Evolutionary conservation across 2,797 vertebrate genomes (phyloP), one percentile per base, ranked within the genome.

Genomic region (Periparus ater): DNA sequence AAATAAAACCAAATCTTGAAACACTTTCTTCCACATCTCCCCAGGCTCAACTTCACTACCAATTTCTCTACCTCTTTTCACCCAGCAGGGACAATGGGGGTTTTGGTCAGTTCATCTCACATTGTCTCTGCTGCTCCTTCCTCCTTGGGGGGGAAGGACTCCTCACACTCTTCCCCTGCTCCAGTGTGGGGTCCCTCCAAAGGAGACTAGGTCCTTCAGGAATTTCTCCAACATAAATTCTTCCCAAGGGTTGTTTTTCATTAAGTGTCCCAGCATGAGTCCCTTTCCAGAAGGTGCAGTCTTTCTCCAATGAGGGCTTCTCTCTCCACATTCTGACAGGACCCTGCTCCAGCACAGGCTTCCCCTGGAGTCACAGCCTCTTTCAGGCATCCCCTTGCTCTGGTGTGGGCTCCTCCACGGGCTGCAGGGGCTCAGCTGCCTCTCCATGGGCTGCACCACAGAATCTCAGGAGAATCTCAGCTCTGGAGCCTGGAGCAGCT

Each of bases 341-440:
- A 45, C 15, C 7, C 29, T 63, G n/a, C 55, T 72, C 29, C n/a
- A 67, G 50, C 6, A 4, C 3, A 10, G 48, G 16, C 38, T 83
- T 40, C 40, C 13, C 47, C 36, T 0, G 0, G 32, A 34, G 10
- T 63, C 53, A 54, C 53, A 73, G 48, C 14, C 36, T 73, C n/a
- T 70, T 82, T 36, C 3, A 3, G 54, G 14, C 21, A 63, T 15
- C 6, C 26, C 3, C 25, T 42, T 74, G 76, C 58, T 83, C 42
- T 1, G 2, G 13, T 0, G 0, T 7, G 13, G 55, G 14, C 27
- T 55, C 34, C 54, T 65, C 36, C 40, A 10, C 7, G 25, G 38
- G 5, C 53, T 86, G 25, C n/a, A 83, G 26, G 14, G 12, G 40
- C 13, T 40, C 62, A 75, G 44, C 11, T 8, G 3, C 51, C 26